phyloP scores from a whole-genome alignment of 92 coral and sea anemone species.

The Palythoa grandis region DNA sequence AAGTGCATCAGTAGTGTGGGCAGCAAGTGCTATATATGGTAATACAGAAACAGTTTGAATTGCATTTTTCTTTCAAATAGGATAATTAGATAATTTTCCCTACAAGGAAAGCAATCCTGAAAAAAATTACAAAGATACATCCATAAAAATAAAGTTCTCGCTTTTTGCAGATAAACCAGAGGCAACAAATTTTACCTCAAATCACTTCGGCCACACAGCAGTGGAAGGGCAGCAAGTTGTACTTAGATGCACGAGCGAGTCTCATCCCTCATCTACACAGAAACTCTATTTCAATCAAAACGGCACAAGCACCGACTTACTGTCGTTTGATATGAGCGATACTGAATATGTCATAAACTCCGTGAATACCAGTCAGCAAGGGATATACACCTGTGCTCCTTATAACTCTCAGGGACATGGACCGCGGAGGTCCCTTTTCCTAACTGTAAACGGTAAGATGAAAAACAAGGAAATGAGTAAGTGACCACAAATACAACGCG shows the following conservation, averaged over 20 bases:
- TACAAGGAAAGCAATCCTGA: not conserved
- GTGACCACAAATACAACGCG: too few species aligned
- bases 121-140: not conserved
- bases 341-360: not conserved
- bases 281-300: not conserved
- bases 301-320: not conserved
- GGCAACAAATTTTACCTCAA: constrained; percentile 1
- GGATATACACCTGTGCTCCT: constrained; percentile 14
- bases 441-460: constrained; percentile 12
- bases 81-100: too few species aligned
- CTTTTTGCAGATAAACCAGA: constrained; percentile 40
- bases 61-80: too few species aligned
- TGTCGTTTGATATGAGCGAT: not conserved
- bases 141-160: not conserved
- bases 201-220: constrained; percentile 1
- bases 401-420: constrained; percentile 19
- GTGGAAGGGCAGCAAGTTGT: constrained; percentile 4
- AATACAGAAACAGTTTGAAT: too few species aligned
- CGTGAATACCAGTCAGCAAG: not conserved
- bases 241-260: not conserved
- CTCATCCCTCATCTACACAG: constrained; percentile 1
- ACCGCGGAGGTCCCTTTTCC: constrained; percentile 1
- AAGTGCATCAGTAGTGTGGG: too few species aligned
- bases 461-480: too few species aligned
- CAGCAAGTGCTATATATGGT: too few species aligned